These are phyloP conservation scores for Kryptopterus vitreolus DNA, from an alignment of 2,797 vertebrate species.

Conservation along the genomic window DNA sequence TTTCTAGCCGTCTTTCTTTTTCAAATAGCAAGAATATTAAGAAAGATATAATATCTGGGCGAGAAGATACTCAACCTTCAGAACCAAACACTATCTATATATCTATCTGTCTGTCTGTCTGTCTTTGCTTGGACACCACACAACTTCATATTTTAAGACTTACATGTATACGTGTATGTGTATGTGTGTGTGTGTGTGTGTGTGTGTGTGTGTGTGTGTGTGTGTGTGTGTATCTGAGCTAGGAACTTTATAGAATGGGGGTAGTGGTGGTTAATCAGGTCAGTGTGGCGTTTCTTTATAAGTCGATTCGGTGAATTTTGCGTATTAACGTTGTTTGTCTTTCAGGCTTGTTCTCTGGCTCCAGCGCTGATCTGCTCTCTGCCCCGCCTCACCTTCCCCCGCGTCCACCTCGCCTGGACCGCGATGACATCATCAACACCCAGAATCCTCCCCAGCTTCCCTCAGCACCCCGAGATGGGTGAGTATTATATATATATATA, in stretches of 20 bases:
- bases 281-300: slow-evolving; percentile 60
- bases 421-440: slow-evolving; percentile 73
- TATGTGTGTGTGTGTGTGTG: neutral
- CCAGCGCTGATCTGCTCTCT: slow-evolving; percentile 79
- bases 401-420: slow-evolving; percentile 81
- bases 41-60: too few relatives aligned
- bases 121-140: too few relatives aligned
- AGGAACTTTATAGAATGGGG: neutral
- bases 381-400: slow-evolving; percentile 75
- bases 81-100: too few relatives aligned
- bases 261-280: slow-evolving; percentile 37
- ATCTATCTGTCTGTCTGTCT: too few relatives aligned
- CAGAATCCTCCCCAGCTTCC: slow-evolving; percentile 85
- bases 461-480: slow-evolving; percentile 80
- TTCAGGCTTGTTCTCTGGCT: slow-evolving; percentile 86
- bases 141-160: too few relatives aligned
- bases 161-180: neutral
- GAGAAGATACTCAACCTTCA: too few relatives aligned
- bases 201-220: neutral
- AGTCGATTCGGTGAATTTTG: slow-evolving; percentile 69
- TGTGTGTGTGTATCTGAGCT: neutral
- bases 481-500: slow-evolving; percentile 59
- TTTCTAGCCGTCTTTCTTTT: too few relatives aligned
- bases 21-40: too few relatives aligned
- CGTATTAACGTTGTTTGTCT: slow-evolving; percentile 75